Evolutionary conservation across 2,888 invertebrate genomes (phyloP).

Genomic region (Thereva unica): DNA sequence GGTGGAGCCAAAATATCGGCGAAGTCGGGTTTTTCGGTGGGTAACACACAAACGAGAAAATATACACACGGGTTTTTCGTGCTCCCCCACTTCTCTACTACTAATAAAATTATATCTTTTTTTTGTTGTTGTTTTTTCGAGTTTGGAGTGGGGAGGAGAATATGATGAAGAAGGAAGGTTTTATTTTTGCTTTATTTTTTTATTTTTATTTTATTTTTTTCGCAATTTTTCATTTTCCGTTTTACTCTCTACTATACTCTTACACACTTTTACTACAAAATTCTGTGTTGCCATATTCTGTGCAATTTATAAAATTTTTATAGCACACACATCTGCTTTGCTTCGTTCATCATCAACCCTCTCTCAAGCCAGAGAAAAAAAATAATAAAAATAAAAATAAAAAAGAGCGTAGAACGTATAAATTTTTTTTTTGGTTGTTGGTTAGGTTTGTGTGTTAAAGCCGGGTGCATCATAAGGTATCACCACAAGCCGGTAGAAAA

Average conservation of each 20-base stretch:
- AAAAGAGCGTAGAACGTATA: slow-evolving; percentile 8
- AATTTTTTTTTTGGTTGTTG: not conserved
- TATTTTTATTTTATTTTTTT: too few relatives aligned
- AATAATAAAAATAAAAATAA: slow-evolving; percentile 19
- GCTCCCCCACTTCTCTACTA: not conserved
- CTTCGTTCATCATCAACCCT: too few relatives aligned
- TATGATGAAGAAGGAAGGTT: too few relatives aligned
- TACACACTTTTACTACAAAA: slow-evolving; percentile 10
- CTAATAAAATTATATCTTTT: slow-evolving; percentile 1
- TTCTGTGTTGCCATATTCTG: slow-evolving; percentile 28
- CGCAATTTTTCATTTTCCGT: too few relatives aligned
- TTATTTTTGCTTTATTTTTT: too few relatives aligned
- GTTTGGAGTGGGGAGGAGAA: too few relatives aligned
- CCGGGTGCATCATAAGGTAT: slow-evolving; percentile 30
- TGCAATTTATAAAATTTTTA: slow-evolving; percentile 23
- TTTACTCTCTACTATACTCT: too few relatives aligned
- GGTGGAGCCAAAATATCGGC: slow-evolving; percentile 16
- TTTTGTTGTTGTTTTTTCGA: too few relatives aligned
- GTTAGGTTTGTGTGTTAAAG: slow-evolving; percentile 4
- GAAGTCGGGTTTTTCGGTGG: not conserved
- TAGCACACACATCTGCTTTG: slow-evolving; percentile 15
- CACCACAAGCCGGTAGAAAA: slow-evolving; percentile 31
- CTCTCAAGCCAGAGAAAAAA: too few relatives aligned
- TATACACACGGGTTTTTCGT: slow-evolving; percentile 12
- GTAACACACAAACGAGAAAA: not conserved